Conservation (phyloP, 1,140 invertebrate species). For the Macrobrachium rosenbergii region DNA sequence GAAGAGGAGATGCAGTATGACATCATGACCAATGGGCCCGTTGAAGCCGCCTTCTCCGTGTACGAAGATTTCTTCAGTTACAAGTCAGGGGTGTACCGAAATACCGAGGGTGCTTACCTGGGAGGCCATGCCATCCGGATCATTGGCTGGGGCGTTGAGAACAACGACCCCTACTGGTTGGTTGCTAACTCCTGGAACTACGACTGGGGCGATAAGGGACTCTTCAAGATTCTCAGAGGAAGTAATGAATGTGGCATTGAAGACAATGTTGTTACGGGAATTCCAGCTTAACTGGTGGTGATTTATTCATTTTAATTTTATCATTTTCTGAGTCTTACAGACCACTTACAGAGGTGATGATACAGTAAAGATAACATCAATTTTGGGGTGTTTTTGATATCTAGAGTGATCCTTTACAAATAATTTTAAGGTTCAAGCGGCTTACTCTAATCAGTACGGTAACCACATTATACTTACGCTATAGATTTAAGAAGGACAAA, state of each 20-base stretch:
- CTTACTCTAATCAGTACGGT: too few relatives aligned
- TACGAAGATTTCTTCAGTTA: conserved; percentile 90
- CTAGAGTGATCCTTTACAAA: too few relatives aligned
- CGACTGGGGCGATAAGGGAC: conserved; percentile 84
- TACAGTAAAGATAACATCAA: too few relatives aligned
- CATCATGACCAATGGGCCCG: conserved; percentile 89
- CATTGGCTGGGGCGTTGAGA: conserved; percentile 88
- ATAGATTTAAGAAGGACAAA: too few relatives aligned
- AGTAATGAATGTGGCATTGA: conserved; percentile 91
- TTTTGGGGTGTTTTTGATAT: too few relatives aligned
- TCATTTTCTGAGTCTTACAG: too few relatives aligned
- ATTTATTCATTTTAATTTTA: too few relatives aligned
- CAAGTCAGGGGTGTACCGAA: conserved; percentile 90
- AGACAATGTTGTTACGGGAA: conserved; percentile 81
- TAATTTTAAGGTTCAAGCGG: too few relatives aligned
- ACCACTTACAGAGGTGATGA: too few relatives aligned
- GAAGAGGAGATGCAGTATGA: conserved; percentile 85
- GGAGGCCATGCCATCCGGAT: conserved; percentile 94
- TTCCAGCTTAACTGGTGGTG: conserved; percentile 72
- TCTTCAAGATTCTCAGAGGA: conserved; percentile 91
- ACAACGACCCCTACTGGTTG: conserved; percentile 87
- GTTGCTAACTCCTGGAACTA: conserved; percentile 94
- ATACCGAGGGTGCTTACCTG: conserved; percentile 78
- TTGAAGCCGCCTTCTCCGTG: conserved; percentile 91
- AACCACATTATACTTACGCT: too few relatives aligned